Conservation (phyloP, 2,888 invertebrate genomes). For the Scaeva pyrastri region DNA sequence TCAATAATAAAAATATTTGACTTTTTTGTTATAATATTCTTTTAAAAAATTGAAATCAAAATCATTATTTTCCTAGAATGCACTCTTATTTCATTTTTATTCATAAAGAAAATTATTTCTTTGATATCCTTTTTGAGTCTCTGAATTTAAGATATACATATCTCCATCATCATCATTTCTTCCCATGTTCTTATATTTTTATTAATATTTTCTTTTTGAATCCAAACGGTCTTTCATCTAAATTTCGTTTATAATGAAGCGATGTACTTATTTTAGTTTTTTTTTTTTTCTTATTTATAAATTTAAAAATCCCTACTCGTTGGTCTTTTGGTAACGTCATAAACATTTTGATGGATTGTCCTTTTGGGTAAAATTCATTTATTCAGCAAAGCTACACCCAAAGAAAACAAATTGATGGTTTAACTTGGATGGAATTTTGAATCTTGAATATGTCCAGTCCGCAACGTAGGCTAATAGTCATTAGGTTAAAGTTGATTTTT, state of each 20-base stretch:
- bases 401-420: no score
- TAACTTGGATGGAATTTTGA: no score
- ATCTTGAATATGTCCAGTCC: no score
- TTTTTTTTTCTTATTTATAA: conserved; percentile 1
- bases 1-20: no score
- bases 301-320: neutral
- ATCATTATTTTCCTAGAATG: no score
- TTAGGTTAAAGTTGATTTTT: no score
- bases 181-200: neutral
- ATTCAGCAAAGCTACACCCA: neutral
- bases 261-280: neutral
- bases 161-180: neutral
- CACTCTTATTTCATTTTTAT: no score
- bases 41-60: no score
- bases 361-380: conserved; percentile 19
- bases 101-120: neutral
- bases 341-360: conserved; percentile 29
- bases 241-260: conserved; percentile 2
- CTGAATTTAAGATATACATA: neutral
- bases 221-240: neutral
- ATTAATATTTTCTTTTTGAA: neutral
- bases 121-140: neutral
- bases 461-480: no score
- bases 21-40: no score
- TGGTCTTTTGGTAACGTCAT: conserved; percentile 11